These are phyloP conservation scores for Tipula helvola DNA, from an alignment of 2,888 invertebrate genomes.

Conservation along the genomic window DNA sequence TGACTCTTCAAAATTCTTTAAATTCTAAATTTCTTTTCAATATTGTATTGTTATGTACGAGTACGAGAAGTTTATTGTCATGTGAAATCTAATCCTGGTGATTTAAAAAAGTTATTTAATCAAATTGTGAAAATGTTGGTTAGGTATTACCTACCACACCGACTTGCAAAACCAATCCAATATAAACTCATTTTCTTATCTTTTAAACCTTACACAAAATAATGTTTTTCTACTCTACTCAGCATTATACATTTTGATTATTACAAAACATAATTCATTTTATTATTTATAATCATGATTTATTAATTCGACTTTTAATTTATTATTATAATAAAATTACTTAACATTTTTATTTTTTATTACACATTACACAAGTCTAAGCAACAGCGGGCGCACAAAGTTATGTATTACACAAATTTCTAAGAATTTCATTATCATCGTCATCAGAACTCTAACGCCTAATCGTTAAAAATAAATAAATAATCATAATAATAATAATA, in stretches of 20 bases:
- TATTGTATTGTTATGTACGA: neutral
- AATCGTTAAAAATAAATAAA: neutral
- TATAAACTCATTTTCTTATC: neutral
- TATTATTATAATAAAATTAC: neutral
- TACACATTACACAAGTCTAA: neutral
- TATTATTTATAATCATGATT: neutral
- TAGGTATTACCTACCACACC: no score
- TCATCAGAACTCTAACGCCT: neutral
- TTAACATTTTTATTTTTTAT: neutral
- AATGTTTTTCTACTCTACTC: neutral
- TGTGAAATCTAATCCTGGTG: neutral
- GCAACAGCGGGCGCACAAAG: neutral
- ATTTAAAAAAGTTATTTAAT: neutral
- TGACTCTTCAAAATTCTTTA: conserved; percentile 4
- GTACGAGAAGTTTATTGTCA: neutral
- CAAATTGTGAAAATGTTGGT: neutral
- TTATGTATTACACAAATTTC: neutral
- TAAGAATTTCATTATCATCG: neutral
- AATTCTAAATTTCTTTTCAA: neutral
- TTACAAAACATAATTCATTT: neutral
- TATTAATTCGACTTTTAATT: neutral
- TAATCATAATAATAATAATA: neutral
- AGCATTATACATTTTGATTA: neutral
- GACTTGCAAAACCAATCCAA: neutral
- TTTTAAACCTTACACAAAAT: neutral